These are phyloP conservation scores for Acrobasis suavella DNA, from an alignment of 2,888 invertebrate genomes.

Conservation along the genomic window DNA sequence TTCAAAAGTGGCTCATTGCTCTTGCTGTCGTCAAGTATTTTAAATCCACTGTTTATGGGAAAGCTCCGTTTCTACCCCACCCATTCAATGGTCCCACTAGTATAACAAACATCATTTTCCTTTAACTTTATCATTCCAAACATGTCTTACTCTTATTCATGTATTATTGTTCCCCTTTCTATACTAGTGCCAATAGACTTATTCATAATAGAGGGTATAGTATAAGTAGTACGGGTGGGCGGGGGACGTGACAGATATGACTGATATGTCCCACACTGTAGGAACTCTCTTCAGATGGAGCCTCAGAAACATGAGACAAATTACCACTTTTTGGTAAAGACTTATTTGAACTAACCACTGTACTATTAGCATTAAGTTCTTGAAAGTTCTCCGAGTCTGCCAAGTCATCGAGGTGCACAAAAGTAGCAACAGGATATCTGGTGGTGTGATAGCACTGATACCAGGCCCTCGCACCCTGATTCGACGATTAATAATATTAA, in stretches of 20 bases:
- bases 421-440: slow-evolving; percentile 65
- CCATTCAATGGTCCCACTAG: slow-evolving; percentile 76
- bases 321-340: slow-evolving; percentile 23
- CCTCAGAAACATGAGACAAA: slow-evolving; percentile 27
- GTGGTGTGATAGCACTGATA: slow-evolving; percentile 72
- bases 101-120: slow-evolving; percentile 74
- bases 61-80: slow-evolving; percentile 71
- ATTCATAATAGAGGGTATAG: slow-evolving; percentile 54
- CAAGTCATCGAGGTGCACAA: slow-evolving; percentile 64
- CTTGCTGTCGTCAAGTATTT: slow-evolving; percentile 55
- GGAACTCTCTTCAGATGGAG: slow-evolving; percentile 34
- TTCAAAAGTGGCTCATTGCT: slow-evolving; percentile 49
- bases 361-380: slow-evolving; percentile 54
- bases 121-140: slow-evolving; percentile 74
- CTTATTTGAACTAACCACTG: slow-evolving; percentile 35
- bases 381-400: slow-evolving; percentile 39
- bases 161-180: slow-evolving; percentile 4
- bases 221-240: slow-evolving; percentile 62
- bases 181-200: slow-evolving; percentile 40
- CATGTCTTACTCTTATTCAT: slow-evolving; percentile 47
- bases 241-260: slow-evolving; percentile 68
- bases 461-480: slow-evolving; percentile 70
- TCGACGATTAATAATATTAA: slow-evolving; percentile 52
- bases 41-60: slow-evolving; percentile 73
- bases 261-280: slow-evolving; percentile 63